phyloP scores from a whole-genome alignment of 2,113 vertebrate species.

The Nycticryphes semicollaris region DNA sequence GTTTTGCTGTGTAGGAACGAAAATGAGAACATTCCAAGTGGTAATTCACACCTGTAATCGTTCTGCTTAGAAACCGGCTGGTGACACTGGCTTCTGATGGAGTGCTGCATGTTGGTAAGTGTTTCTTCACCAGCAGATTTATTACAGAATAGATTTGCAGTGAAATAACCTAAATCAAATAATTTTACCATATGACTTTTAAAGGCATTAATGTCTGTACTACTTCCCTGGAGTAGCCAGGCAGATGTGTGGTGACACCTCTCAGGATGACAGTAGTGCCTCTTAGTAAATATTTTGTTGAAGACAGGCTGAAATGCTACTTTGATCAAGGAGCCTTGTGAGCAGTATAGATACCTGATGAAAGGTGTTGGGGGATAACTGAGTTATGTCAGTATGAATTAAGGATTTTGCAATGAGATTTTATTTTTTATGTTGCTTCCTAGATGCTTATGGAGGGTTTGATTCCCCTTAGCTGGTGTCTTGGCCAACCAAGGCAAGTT shows the following conservation, averaged over 20 bases:
- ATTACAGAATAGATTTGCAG: neutral
- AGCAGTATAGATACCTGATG: neutral
- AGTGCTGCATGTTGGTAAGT: neutral
- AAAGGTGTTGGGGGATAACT: neutral
- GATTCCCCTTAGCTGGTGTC: neutral
- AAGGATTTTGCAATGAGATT: neutral
- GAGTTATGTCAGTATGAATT: neutral
- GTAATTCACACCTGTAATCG: accelerated
- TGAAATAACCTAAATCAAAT: neutral
- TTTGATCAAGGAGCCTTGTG: neutral
- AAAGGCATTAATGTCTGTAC: neutral
- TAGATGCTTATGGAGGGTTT: neutral
- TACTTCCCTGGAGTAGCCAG: neutral
- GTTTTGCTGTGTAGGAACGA: neutral
- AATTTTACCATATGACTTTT: neutral
- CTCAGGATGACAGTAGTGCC: neutral
- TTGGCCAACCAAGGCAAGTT: neutral
- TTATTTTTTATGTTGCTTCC: neutral
- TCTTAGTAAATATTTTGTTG: neutral
- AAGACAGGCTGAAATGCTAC: neutral
- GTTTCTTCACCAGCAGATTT: neutral
- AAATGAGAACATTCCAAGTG: neutral
- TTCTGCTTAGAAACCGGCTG: neutral
- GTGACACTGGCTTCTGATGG: neutral
- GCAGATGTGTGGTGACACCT: neutral